phyloP scores from a whole-genome alignment of 2,797 vertebrate species.

The Sebastes elongatus region DNA sequence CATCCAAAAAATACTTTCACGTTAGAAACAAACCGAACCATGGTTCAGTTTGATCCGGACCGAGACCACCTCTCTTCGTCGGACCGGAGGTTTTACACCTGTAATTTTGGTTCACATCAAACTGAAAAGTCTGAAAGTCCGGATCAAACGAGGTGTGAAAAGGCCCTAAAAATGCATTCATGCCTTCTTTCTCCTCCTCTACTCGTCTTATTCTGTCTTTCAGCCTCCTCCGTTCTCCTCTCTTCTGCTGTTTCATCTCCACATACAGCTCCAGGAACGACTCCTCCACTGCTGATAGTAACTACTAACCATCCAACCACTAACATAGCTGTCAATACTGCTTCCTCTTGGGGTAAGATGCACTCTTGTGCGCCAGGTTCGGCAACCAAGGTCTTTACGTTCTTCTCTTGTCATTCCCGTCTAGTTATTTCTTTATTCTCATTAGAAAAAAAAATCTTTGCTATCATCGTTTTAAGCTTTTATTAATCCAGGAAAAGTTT shows the following conservation, averaged over 20 bases:
- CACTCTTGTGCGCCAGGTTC: not conserved
- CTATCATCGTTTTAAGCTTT: not conserved
- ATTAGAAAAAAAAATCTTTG: not conserved
- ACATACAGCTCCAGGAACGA: constrained; percentile 20
- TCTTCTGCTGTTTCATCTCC: constrained; percentile 1
- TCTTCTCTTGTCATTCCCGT: not conserved
- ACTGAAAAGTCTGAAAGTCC: not conserved
- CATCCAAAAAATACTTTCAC: not conserved
- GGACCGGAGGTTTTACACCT: no score
- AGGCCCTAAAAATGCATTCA: no score
- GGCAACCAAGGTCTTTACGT: not conserved
- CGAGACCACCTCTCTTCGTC: no score
- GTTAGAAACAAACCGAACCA: no score
- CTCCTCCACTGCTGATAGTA: constrained; percentile 3
- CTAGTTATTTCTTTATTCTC: not conserved
- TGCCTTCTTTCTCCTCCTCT: not conserved
- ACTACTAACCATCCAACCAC: constrained; percentile 43
- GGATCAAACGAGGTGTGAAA: not conserved
- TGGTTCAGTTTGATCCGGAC: no score
- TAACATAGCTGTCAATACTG: constrained; percentile 34
- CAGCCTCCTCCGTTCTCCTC: not conserved
- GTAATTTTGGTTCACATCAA: no score
- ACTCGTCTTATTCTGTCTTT: not conserved
- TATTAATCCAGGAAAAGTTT: not conserved
- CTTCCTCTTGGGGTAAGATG: constrained; percentile 49